phyloP scores from a whole-genome alignment of 2,797 vertebrate species.

The Rhyacichthys aspro region DNA sequence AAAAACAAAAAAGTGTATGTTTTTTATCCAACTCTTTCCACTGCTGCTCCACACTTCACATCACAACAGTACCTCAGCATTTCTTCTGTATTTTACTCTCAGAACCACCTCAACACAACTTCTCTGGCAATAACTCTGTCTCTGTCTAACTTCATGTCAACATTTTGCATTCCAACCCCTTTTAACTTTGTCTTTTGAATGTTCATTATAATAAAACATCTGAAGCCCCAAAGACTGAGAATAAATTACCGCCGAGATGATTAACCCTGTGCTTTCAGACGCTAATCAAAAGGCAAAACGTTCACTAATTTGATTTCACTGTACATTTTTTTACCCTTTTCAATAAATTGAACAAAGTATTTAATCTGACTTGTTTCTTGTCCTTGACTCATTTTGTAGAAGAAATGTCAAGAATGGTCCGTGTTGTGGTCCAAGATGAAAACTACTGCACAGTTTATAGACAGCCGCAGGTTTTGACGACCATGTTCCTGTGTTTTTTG shows the following conservation, averaged over 20 bases:
- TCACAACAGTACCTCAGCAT: conserved; percentile 11
- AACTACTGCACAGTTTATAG: conserved; percentile 79
- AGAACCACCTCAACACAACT: background rate
- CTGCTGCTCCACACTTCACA: background rate
- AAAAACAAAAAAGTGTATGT: background rate
- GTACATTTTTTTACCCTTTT: conserved; percentile 60
- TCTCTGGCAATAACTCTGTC: conserved; percentile 42
- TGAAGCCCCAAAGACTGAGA: conserved; percentile 23
- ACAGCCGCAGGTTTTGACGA: conserved; percentile 95
- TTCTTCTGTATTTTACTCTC: background rate
- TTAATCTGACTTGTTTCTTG: conserved; percentile 46
- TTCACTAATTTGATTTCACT: conserved; percentile 45
- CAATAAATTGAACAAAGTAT: conserved; percentile 71
- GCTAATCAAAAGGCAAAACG: conserved; percentile 26
- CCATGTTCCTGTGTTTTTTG: conserved; percentile 97
- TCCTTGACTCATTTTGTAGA: conserved; percentile 16
- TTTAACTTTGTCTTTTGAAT: conserved; percentile 4
- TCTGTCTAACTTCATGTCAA: conserved; percentile 13
- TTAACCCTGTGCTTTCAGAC: conserved; percentile 22
- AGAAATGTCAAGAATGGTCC: background rate
- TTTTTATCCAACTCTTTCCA: background rate
- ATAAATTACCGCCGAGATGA: conserved; percentile 19
- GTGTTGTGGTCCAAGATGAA: too few relatives aligned
- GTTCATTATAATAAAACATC: conserved; percentile 4
- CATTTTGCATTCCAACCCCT: conserved; percentile 1